phyloP scores from a whole-genome alignment of 2,113 vertebrate species.

The Guaruba guarouba region DNA sequence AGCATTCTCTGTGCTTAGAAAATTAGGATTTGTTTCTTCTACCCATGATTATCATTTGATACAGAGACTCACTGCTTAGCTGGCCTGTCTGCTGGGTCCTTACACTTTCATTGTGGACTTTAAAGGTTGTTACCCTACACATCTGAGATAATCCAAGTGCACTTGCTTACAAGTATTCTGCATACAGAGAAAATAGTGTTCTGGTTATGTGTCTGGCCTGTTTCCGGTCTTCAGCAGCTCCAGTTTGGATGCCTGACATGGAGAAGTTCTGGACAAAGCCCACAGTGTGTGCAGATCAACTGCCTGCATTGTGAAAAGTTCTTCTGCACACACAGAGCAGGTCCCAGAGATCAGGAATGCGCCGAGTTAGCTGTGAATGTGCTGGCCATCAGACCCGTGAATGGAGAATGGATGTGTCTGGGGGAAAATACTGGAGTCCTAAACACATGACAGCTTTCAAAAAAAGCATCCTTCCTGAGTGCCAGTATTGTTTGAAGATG shows the following conservation, averaged over 20 bases:
- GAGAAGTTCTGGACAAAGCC: constrained; percentile 52
- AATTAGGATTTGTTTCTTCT: not conserved
- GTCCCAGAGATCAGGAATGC: constrained; percentile 53
- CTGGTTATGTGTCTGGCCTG: constrained; percentile 34
- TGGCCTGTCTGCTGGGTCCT: not conserved
- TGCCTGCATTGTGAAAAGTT: constrained; percentile 43
- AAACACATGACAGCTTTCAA: constrained; percentile 20
- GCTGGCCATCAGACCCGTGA: constrained; percentile 19
- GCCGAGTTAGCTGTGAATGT: not conserved
- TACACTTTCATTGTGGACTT: not conserved
- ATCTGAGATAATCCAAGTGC: not conserved
- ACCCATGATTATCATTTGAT: not conserved
- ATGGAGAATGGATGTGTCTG: constrained; percentile 56
- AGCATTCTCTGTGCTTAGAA: not conserved
- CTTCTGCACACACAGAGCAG: constrained; percentile 23
- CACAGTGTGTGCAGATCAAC: constrained; percentile 53
- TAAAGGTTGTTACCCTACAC: not conserved
- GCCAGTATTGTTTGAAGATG: constrained; percentile 43
- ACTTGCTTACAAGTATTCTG: not conserved
- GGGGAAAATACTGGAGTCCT: constrained; percentile 20
- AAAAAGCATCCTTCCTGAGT: constrained; percentile 19
- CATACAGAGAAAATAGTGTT: constrained; percentile 37
- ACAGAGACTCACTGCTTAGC: not conserved
- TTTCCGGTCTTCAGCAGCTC: constrained; percentile 46
- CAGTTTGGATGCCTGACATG: constrained; percentile 53